phyloP scores from a whole-genome alignment of 2,113 vertebrate species.

The Chaenogobius annularis region DNA sequence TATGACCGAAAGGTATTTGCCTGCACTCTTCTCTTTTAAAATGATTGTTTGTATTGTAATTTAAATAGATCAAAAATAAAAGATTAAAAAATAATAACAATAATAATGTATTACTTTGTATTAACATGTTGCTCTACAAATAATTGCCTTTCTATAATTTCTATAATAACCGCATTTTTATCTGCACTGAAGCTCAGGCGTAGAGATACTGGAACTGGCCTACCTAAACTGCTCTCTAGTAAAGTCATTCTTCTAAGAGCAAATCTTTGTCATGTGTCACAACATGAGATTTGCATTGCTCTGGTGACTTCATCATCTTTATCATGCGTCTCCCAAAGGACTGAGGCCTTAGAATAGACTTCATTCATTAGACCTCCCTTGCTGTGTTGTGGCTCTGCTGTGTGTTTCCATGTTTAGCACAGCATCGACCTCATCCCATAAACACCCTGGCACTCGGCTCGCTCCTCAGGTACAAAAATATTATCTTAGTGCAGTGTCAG shows the following conservation, averaged over 20 bases:
- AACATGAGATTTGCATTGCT: slow-evolving; percentile 19
- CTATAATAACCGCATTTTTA: too few species aligned
- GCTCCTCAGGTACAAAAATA: slow-evolving; percentile 53
- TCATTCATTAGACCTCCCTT: slow-evolving; percentile 36
- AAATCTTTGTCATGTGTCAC: not conserved
- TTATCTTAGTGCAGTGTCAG: slow-evolving; percentile 45
- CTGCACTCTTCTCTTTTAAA: too few species aligned
- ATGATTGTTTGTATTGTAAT: too few species aligned
- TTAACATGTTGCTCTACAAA: too few species aligned
- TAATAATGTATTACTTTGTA: too few species aligned
- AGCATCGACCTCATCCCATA: not conserved
- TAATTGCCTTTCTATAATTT: too few species aligned
- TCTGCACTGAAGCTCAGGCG: too few species aligned
- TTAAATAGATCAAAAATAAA: too few species aligned
- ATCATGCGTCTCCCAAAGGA: slow-evolving; percentile 30
- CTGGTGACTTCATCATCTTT: slow-evolving; percentile 42
- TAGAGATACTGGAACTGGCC: too few species aligned
- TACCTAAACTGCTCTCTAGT: too few species aligned
- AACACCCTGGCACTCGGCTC: slow-evolving; percentile 30
- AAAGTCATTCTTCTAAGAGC: not conserved
- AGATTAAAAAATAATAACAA: too few species aligned
- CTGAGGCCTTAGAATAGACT: slow-evolving; percentile 43
- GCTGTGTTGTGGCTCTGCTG: slow-evolving; percentile 4
- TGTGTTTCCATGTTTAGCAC: not conserved
- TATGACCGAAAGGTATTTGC: too few species aligned